Evolutionary conservation across 2,888 invertebrate species (phyloP), one percentile per base, ranked within the genome.

Genomic region (Heliconius ethilla): DNA sequence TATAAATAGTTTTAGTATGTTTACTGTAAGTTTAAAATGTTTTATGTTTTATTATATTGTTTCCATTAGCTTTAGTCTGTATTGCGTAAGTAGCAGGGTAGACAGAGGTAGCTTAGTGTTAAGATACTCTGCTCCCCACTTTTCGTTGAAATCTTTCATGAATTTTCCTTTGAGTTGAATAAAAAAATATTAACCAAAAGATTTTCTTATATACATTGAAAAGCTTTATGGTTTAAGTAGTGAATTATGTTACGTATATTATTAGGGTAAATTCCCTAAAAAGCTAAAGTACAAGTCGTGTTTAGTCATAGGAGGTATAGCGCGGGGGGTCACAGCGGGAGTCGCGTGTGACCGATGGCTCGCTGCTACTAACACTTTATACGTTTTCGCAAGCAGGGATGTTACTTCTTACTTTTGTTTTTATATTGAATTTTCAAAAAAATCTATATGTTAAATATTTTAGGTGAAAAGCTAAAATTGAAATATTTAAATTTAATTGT

Each of bases 291-390:
- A 74, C 59, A 73, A 72, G 65, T 73, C 72, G 55, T 81, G 78
- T 74, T 78, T 66, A 76, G 76, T 75, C 76, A 74, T 55, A 72
- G 76, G 78, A 75, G 74, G 76, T 74, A 77, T 15, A 73, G 70
- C 76, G 75, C 29, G 83, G 77, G 82, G 83, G 84, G 83, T 81
- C 90, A 81, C 91, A 85, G 89, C 89, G 87, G 89, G 90, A 77
- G 86, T 87, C 86, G 89, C 89, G 89, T 91, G 91, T 86, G 87
- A 76, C 83, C 88, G 87, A 90, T 89, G 86, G 89, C 87, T 83
- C 82, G 83, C 88, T 82, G 84, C 83, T 88, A 87, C 88, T 88
- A 86, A 81, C 83, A 84, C 83, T 82, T 85, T 85, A 89, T 87
- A 84, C 82, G 80, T 85, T 85, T 89, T 88, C 15, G 37, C 59